A percentile compares a stretch with the other conserved stretches of the same genome.
phyloP scores from a whole-genome alignment of 2,888 invertebrate species.

The Panzeria rudis region DNA sequence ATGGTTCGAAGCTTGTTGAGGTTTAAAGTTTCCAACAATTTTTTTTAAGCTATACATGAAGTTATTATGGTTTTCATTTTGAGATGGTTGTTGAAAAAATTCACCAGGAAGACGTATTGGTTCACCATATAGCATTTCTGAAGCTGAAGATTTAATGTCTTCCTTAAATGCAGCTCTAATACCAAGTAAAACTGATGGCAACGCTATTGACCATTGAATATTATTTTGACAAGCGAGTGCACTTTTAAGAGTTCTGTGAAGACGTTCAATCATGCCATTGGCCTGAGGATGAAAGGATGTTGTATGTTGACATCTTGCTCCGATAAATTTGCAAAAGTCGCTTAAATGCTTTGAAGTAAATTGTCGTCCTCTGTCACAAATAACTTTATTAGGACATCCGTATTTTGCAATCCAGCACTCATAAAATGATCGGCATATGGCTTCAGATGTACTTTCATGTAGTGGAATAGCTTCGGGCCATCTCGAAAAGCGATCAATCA shows the following conservation, averaged over 20 bases:
- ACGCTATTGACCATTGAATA: too few relatives aligned
- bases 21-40: neutral
- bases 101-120: neutral
- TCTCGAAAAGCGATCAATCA: neutral
- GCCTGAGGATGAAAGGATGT: too few relatives aligned
- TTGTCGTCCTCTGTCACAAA: neutral
- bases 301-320: neutral
- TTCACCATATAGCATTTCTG: too few relatives aligned
- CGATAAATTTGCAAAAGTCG: neutral
- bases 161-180: too few relatives aligned
- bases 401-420: neutral
- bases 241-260: too few relatives aligned
- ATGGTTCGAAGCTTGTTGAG: conserved; percentile 10
- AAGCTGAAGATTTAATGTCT: too few relatives aligned
- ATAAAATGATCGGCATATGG: neutral
- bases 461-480: neutral
- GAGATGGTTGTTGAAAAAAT: neutral
- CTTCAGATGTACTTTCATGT: neutral
- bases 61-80: too few relatives aligned
- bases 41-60: neutral
- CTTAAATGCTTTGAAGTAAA: neutral
- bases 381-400: neutral
- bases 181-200: too few relatives aligned
- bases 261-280: too few relatives aligned
- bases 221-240: too few relatives aligned